Evolutionary conservation across 1,140 invertebrate genomes (phyloP), one percentile per base, ranked within the genome.

Genomic region (Rhyacophila brunnea): DNA sequence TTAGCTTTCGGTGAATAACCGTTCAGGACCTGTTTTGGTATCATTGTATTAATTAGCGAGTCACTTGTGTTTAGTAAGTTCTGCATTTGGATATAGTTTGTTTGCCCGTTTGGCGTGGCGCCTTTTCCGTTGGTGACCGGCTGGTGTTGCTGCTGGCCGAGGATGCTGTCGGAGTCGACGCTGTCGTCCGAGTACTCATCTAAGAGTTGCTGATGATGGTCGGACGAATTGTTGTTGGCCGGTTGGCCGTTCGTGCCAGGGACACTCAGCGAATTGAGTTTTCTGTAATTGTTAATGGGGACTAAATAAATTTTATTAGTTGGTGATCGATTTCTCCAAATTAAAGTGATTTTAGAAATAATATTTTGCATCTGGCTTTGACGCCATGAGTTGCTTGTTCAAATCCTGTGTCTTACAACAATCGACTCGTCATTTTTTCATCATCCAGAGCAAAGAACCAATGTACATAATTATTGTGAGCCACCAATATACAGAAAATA

Each of bases 161-260:
- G 58, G 43, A 56, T 42, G 10, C 58, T 54, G 13, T 65, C 64
- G 2, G 68, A 65, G 60, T 71, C 59, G 6, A 68, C 60, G 19
- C 43, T 58, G 23, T 53, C 64, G 62, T 77, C 74, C 9, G 75
- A 71, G 45, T 71, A 74, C 60, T 71, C 74, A 68, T 77, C 74
- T 1, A 72, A 72, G 18, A 74, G 67, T 13, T 68, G 66, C 1
- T 54, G 49, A 6, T 58, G 40, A 1, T 15, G 28, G 7, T 11
- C 17, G 14, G 51, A 49, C 10, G 35, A 40, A 35, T 62, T 62
- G 36, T 62, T 62, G 0, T 20, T 44, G 13, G 15, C 18, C 15
- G 38, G 48, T 2, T 28, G 53, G 13, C 48, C 17, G 23, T 45
- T 65, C 17, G 54, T 51, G 11, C 50, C 54, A 6, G 63, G 48